Percentiles rank a stretch among this genome's conserved stretches.
phyloP scores from a whole-genome alignment of 2,113 vertebrate species.

The Bombycilla garrulus region DNA sequence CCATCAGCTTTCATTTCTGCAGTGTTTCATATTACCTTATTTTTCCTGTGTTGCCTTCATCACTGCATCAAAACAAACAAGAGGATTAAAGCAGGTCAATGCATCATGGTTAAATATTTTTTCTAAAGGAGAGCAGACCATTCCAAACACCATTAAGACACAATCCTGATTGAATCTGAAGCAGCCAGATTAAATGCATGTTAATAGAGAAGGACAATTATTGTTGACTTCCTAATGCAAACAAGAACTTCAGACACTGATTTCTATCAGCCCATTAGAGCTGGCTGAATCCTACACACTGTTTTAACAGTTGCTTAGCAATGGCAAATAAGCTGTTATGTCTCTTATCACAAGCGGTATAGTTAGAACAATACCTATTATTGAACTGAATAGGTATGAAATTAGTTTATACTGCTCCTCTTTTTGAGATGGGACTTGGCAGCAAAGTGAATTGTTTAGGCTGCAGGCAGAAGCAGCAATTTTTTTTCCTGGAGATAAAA shows the following conservation, averaged over 20 bases:
- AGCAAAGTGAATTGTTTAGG: slow-evolving; percentile 54
- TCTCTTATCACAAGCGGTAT: slow-evolving; percentile 61
- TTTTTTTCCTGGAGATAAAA: slow-evolving; percentile 19
- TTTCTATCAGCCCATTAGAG: slow-evolving; percentile 51
- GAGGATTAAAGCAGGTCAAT: slow-evolving; percentile 42
- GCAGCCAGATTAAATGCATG: slow-evolving; percentile 68
- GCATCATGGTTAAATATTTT: slow-evolving; percentile 56
- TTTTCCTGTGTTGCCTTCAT: slow-evolving; percentile 1
- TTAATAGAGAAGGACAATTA: slow-evolving; percentile 67
- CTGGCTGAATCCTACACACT: neutral
- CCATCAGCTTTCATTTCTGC: neutral
- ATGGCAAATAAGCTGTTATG: slow-evolving; percentile 64
- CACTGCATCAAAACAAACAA: slow-evolving; percentile 18
- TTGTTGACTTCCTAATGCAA: slow-evolving; percentile 72
- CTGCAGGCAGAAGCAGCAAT: neutral
- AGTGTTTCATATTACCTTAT: neutral
- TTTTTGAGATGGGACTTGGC: slow-evolving; percentile 61
- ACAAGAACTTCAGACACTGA: slow-evolving; percentile 71
- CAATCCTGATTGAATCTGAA: slow-evolving; percentile 43
- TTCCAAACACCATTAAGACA: slow-evolving; percentile 38
- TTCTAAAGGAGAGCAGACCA: slow-evolving; percentile 45
- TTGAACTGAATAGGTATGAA: slow-evolving; percentile 73
- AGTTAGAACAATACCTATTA: slow-evolving; percentile 70
- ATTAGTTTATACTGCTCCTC: slow-evolving; percentile 73
- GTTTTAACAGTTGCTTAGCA: slow-evolving; percentile 71